Evolutionary conservation across 2,113 vertebrate species (phyloP), one percentile per base, ranked within the genome.

Genomic region (Melanerpes aurifrons): DNA sequence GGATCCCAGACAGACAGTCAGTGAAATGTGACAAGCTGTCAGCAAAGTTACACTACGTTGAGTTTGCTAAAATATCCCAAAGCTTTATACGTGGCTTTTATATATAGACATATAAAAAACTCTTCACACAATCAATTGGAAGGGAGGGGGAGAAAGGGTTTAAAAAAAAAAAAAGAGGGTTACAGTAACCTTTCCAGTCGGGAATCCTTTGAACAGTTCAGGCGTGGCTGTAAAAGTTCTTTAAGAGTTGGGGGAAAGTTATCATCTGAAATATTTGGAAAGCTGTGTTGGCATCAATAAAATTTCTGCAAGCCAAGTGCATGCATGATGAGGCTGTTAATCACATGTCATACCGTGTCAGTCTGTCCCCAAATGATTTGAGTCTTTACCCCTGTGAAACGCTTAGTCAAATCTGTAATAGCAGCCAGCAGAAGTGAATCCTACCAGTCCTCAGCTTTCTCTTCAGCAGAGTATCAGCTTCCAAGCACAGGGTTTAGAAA

Each of bases 11-110:
- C 98, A 98, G 97, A 98, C 97, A 97, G 97, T 97, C 98, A 97
- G 98, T 98, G 98, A 98, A 98, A 98, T 97, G 97, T 98, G 98
- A 98, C 98, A 98, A 96, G 98, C 98, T 98, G 97, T 98, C 98
- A 98, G 97, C 97, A 97, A 96, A 97, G 97, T 98, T 98, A 98
- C 97, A 98, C 98, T 97, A 97, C 77, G 97, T 97, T 98, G 97
- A 97, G 96, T 97, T 98, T 97, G 97, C 96, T 98, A 97, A 98
- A 98, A 97, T 98, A 98, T 97, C 97, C 97, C 94, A 93, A 96
- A 97, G 96, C 97, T 98, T 98, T 97, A 93, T 95, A 95, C 78
- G 13, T 93, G 94, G 67, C 87, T 77, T 31, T 95, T 29, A 12
- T 45, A 43, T 29, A 12, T 40, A 40, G 40, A 40, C 40, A 40